phyloP scores from a whole-genome alignment of 1,140 invertebrate species.

The Drosophila varians region DNA sequence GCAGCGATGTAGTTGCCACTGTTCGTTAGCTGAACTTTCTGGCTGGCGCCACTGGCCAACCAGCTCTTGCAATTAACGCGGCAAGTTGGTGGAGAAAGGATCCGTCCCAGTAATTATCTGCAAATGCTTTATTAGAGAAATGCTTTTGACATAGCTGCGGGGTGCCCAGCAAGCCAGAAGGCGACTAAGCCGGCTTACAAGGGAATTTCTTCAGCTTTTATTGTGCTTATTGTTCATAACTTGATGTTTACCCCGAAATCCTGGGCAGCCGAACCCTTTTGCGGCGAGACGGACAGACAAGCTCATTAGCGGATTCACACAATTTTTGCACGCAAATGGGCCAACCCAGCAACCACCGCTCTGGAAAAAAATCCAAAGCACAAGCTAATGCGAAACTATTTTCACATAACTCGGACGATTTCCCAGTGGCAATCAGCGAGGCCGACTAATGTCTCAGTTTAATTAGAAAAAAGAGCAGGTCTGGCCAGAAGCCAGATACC shows the following conservation, averaged over 20 bases:
- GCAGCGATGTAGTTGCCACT: slow-evolving; percentile 27
- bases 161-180: slow-evolving; percentile 27
- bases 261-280: slow-evolving; percentile 19
- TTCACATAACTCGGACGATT: slow-evolving; percentile 73
- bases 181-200: slow-evolving; percentile 8
- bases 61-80: slow-evolving; percentile 67
- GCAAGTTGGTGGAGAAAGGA: slow-evolving; percentile 23
- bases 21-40: slow-evolving; percentile 46
- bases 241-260: slow-evolving; percentile 38
- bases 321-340: slow-evolving; percentile 77
- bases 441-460: slow-evolving; percentile 70
- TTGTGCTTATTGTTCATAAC: slow-evolving; percentile 43
- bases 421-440: slow-evolving; percentile 76
- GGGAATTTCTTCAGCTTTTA: slow-evolving; percentile 17
- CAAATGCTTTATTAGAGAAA: slow-evolving; percentile 75
- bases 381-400: slow-evolving; percentile 70
- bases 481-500: slow-evolving; percentile 1
- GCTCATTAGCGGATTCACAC: slow-evolving; percentile 74
- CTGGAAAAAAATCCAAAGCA: slow-evolving; percentile 45
- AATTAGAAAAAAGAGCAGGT: slow-evolving; percentile 60
- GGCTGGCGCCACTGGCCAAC: slow-evolving; percentile 54
- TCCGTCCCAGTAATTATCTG: slow-evolving; percentile 56
- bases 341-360: slow-evolving; percentile 8
- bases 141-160: slow-evolving; percentile 56
- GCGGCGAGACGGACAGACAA: slow-evolving; percentile 13